These are phyloP conservation scores for Eudasyphora cyanicolor DNA, from an alignment of 2,888 invertebrate species.

Conservation along the genomic window DNA sequence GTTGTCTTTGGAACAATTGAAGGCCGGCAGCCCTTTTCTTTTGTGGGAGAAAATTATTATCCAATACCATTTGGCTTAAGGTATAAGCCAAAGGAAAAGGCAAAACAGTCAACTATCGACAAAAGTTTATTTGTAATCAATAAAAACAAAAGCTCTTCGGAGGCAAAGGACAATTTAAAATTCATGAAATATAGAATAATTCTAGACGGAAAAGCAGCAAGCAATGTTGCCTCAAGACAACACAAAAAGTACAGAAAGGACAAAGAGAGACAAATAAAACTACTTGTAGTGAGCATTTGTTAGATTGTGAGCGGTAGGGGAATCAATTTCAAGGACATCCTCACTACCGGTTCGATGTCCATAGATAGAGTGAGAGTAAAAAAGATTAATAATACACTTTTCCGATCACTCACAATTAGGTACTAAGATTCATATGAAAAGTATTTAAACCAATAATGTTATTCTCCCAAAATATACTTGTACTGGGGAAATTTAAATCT, in stretches of 20 bases:
- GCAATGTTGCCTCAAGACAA: background rate
- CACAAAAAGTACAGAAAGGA: background rate
- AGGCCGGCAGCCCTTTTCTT: too few species aligned
- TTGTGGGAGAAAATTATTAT: constrained; percentile 18
- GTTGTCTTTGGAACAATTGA: too few species aligned
- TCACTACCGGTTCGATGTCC: too few species aligned
- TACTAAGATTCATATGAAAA: too few species aligned
- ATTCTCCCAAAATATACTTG: too few species aligned
- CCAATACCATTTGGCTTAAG: constrained; percentile 4
- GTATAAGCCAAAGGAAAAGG: background rate
- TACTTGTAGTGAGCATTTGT: background rate
- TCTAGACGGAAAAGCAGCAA: background rate
- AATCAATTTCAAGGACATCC: background rate
- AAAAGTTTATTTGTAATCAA: constrained; percentile 34
- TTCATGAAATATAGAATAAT: background rate
- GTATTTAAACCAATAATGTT: too few species aligned
- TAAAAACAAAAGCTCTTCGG: background rate
- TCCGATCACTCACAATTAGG: too few species aligned
- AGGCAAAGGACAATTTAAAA: background rate
- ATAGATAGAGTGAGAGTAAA: too few species aligned
- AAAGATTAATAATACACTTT: too few species aligned
- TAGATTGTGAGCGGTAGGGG: background rate
- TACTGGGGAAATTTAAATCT: too few species aligned
- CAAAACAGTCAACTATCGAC: background rate
- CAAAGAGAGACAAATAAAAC: background rate